Percentiles rank a stretch among this genome's conserved stretches.
Evolutionary conservation across 2,888 invertebrate genomes (phyloP).

Genomic region (Marronus borbonicus): DNA sequence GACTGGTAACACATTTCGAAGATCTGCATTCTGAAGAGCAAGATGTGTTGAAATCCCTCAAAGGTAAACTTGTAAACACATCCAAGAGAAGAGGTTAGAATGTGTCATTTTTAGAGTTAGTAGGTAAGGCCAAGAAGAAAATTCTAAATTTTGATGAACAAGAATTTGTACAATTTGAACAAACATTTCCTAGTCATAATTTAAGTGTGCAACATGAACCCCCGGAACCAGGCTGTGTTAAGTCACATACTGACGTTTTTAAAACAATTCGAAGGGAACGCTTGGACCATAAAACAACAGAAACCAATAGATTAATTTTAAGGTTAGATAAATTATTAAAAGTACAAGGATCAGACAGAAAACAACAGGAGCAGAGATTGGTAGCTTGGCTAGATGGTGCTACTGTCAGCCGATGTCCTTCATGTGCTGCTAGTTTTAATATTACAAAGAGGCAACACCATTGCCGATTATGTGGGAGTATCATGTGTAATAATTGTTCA

Average conservation of each 20-base stretch:
- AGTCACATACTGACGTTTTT: conserved; percentile 83
- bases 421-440: conserved; percentile 91
- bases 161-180: conserved; percentile 76
- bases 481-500: conserved; percentile 95
- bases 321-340: conserved; percentile 91
- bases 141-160: conserved; percentile 84
- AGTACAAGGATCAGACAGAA: conserved; percentile 80
- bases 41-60: conserved; percentile 85
- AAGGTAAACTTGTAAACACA: conserved; percentile 72
- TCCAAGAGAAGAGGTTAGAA: conserved; percentile 18
- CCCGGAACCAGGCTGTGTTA: conserved; percentile 78
- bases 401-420: conserved; percentile 91
- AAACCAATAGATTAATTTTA: conserved; percentile 96
- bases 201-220: conserved; percentile 58
- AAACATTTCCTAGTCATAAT: conserved; percentile 59
- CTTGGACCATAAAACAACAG: conserved; percentile 91
- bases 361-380: conserved; percentile 81
- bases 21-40: conserved; percentile 90
- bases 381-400: conserved; percentile 96
- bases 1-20: conserved; percentile 91
- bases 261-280: conserved; percentile 78
- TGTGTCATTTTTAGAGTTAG: conserved; percentile 72
- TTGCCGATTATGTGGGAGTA: conserved; percentile 94
- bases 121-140: conserved; percentile 93
- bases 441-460: conserved; percentile 94